Evolutionary conservation across 2,797 vertebrate species (phyloP).

Genomic region (Scolopax bukidnonensis): DNA sequence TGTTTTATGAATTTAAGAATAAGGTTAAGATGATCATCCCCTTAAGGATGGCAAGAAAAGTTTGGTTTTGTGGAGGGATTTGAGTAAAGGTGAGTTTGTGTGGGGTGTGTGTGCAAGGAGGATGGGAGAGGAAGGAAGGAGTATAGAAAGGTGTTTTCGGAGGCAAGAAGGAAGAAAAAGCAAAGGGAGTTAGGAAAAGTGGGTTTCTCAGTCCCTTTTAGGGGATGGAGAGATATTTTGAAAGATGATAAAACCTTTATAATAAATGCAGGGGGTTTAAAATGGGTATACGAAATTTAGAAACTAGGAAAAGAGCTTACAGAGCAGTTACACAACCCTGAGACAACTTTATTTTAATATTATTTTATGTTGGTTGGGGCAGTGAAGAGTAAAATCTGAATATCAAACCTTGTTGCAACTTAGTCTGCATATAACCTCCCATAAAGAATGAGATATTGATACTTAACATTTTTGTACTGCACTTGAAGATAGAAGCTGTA

Average conservation of each 20-base stretch:
- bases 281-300: neutral
- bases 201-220: neutral
- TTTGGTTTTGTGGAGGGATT: neutral
- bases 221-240: neutral
- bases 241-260: neutral
- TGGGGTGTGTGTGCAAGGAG: fast-evolving
- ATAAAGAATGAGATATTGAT: neutral
- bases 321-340: neutral
- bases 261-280: neutral
- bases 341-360: neutral
- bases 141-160: neutral
- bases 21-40: neutral
- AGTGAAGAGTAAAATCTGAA: neutral
- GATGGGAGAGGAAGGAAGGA: neutral
- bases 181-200: neutral
- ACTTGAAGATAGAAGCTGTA: neutral
- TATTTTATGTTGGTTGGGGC: neutral
- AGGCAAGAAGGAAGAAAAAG: neutral
- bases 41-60: neutral
- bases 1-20: neutral
- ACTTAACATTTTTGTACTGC: neutral
- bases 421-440: neutral
- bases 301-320: neutral
- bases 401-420: neutral
- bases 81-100: fast-evolving